phyloP scores from a whole-genome alignment of 2,797 vertebrate genomes.

The Falco columbarius region DNA sequence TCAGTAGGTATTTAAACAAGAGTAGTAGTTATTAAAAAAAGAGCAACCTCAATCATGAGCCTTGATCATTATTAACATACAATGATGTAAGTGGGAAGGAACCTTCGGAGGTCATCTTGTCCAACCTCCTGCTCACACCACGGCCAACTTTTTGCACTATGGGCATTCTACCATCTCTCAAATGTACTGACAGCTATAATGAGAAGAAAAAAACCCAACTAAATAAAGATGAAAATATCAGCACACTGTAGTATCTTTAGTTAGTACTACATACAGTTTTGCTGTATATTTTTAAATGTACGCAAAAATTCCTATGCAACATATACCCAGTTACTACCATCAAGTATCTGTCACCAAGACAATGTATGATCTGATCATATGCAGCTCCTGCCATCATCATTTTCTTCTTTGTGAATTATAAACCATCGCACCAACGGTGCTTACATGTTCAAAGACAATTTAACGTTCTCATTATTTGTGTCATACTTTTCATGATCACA shows the following conservation, averaged over 20 bases:
- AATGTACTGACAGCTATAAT: not conserved
- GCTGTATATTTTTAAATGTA: fast-evolving
- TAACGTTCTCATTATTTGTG: not conserved
- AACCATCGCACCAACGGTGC: not conserved
- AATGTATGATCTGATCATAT: fast-evolving
- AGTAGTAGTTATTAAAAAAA: not conserved
- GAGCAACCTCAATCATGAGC: not conserved
- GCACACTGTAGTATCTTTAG: not conserved
- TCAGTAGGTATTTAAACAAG: not conserved
- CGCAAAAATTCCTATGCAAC: not conserved
- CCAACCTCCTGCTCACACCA: not conserved
- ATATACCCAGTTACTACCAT: not conserved
- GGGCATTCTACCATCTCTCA: not conserved
- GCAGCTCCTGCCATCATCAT: not conserved
- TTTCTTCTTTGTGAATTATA: not conserved
- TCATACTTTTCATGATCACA: not conserved
- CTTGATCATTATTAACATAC: not conserved
- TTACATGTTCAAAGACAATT: not conserved
- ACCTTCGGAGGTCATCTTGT: not conserved
- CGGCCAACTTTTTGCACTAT: not conserved
- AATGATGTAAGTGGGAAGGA: not conserved
- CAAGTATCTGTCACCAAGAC: not conserved
- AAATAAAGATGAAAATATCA: not conserved
- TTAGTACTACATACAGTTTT: not conserved
- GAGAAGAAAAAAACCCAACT: not conserved